Base-by-base conservation (phyloP, 2,797 vertebrate species). In the Micromesistius poutassou region DNA sequence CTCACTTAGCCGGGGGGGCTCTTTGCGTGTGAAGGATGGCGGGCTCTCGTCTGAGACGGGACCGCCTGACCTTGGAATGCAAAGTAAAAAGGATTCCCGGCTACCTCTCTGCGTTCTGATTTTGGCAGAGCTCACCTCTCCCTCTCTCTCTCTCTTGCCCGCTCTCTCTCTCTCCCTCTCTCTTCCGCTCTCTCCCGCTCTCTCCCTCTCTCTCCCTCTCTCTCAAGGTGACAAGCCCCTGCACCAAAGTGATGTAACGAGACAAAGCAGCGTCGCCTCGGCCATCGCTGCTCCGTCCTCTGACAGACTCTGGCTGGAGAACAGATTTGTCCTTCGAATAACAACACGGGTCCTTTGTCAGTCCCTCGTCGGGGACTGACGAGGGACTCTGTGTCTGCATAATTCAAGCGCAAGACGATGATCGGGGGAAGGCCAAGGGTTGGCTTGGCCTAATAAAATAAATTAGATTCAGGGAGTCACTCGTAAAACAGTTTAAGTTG, bases 1-100 rank as follows among this genome's bases (percentile, higher is more conserved):
- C 90, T 87, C 88, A 92, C 92, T 90, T 90, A 90, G 87, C 81
- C 72, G 62, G 74, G 82, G 84, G 35, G 35, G 82, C 89, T 89
- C 78, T 74, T 87, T 84, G 76, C 83, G 78, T 83, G 83, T 82
- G 80, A 90, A 88, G 89, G 86, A 90, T 36, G 79, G 83, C 85
- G 79, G 87, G 89, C 90, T 87, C 87, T 87, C 31, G 36, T 62
- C 7, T 30, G 88, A 86, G 84, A 91, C 89, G 90, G 87, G 86
- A 85, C 81, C 85, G 84, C 90, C 1, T 50, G 91, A 92, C 93
- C 91, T 92, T 93, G 91, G 83, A 76, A 83, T 89, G 85, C 87
- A 83, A 87, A 76, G 50, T n/a, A n/a, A n/a, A n/a, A n/a, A 62
- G 22, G 50, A n/a, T n/a, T 62, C 50, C 12, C 50, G 7, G 8